Conservation (phyloP, 2,888 invertebrate genomes). For the Girardia tigrina region DNA sequence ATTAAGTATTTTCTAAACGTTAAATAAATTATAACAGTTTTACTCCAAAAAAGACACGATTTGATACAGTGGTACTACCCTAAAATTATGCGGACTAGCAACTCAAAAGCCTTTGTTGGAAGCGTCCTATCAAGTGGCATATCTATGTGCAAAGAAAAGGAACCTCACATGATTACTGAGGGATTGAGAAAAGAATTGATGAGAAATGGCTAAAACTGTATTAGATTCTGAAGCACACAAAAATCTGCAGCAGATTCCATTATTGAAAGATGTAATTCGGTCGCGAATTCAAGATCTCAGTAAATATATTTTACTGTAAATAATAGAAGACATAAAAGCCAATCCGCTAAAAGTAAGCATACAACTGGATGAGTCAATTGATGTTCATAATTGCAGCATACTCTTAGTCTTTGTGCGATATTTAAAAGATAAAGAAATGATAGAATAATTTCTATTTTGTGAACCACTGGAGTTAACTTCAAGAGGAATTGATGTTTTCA, state of each 20-base stretch:
- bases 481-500: too few species aligned
- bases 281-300: background rate
- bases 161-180: conserved; percentile 17
- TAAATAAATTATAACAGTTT: too few species aligned
- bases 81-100: background rate
- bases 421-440: background rate
- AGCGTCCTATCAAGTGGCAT: conserved; percentile 25
- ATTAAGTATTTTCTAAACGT: too few species aligned
- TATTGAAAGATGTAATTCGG: background rate
- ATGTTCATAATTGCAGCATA: background rate
- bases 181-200: too few species aligned
- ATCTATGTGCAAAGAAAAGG: background rate
- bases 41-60: background rate
- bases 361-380: conserved; percentile 17
- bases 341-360: too few species aligned
- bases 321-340: conserved; percentile 18
- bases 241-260: too few species aligned
- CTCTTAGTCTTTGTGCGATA: conserved; percentile 11
- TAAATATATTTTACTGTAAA: background rate
- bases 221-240: too few species aligned
- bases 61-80: background rate
- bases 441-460: background rate
- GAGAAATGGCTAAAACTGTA: background rate
- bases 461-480: background rate
- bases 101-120: conserved; percentile 21